Evolutionary conservation across 2,888 invertebrate genomes (phyloP), one percentile per base, ranked within the genome.

Genomic region (Osedax fenrisi): DNA sequence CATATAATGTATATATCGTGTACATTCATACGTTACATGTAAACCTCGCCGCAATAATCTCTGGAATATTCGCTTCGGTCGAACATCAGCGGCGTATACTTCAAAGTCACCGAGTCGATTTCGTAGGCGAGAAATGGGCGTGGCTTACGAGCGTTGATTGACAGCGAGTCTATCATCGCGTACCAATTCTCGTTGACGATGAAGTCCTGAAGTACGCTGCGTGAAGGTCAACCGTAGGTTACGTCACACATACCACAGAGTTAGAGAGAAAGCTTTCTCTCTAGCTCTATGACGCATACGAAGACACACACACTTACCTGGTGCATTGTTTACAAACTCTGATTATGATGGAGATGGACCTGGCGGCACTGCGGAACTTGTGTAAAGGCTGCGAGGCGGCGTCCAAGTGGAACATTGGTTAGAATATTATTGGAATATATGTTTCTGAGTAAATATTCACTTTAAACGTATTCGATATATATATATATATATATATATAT

Each of bases 131-230:
- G 79, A 72, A 81, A 82, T 3, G 81, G 81, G 23, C 81, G 76
- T 25, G 78, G 78, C 41, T 66, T 25, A 10, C 72, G 25, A 22
- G 26, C 10, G 68, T 68, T 25, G 22, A 26, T 27, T 25, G 68
- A 25, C 3, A 81, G 61, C 73, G 81, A 80, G 71, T 81, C 82
- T n/a, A 81, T 78, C 66, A 81, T 77, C 1, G 80, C 79, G 71
- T 80, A 82, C 81, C 81, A 82, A 3, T 80, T 78, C 76, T 82
- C 82, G 69, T 80, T 79, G 5, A 78, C 78, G n/a, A 82, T 80
- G 0, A 78, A 76, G 26, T 78, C 78, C 5, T 77, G 78, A 72
- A 82, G 74, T 2, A 80, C 71, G 27, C 81, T 82, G 59, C 22
- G 75, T 41, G 61, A 10, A 61, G 24, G 2, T 72, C n/a, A n/a